Base-by-base conservation (phyloP, 1,140 invertebrate species). In the Cydia fagiglandana region DNA sequence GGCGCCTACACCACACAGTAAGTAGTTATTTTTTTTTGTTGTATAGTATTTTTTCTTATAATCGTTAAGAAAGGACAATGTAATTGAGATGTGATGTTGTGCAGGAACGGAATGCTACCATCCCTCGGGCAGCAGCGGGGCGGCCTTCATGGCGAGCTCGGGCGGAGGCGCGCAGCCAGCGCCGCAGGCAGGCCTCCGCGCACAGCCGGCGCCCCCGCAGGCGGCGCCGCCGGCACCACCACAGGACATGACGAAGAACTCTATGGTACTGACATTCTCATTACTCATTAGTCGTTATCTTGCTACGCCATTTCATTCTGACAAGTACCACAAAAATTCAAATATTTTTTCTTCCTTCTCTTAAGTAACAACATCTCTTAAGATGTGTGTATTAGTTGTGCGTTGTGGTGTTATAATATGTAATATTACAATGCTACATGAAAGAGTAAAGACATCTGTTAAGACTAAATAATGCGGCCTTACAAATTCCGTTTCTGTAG, bases 1-100 rank as follows among this genome's bases (percentile, higher is more conserved):
- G 86, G 89, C 88, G 77, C 89, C 90, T 80, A 92, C 90, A 88
- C 90, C 90, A 86, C 90, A 91, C 82, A 89, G 89, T 92, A 83
- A 92, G 90, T 92, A 79, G 41, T 45, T 20, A 50, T 24, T 3
- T 53, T 28, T 24, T 24, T 2, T 24, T 24, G n/a, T n/a, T 24
- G 24, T 24, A 24, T 24, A 1, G 24, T 24, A 12, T 41, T 70
- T 41, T 73, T 50, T 70, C 20, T 66, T 68, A 15, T 12, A 13
- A n/a, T 53, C n/a, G 34, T 56, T 64, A 68, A 56, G 73, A 30
- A 30, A 15, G 10, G 17, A 4, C 0, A 17, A n/a, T 41, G 20
- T 76, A 76, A 73, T 45, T 20, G 9, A 41, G 34, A 17, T 70
- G 34, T 38, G 9, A 50, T 76, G 34, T 28, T 64, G 81, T 80